Percentiles rank a stretch among this genome's conserved stretches.
These are phyloP conservation scores for Xenopus petersii DNA, from an alignment of 2,797 vertebrate species.

Conservation along the genomic window DNA sequence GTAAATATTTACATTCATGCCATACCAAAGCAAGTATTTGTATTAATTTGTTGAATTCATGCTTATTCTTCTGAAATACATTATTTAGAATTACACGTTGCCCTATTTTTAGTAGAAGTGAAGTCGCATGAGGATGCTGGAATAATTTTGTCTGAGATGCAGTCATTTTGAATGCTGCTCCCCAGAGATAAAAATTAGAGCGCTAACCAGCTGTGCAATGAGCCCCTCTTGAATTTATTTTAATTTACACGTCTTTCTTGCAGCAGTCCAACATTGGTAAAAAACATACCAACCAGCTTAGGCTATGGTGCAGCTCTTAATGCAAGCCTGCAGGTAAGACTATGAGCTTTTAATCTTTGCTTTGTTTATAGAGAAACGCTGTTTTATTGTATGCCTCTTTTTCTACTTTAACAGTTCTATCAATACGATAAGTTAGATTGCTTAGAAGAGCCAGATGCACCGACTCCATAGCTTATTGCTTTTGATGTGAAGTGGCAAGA, in stretches of 20 bases:
- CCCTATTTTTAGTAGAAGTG: too few relatives aligned
- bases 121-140: neutral
- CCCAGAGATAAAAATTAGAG: neutral
- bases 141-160: neutral
- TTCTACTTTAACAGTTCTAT: constrained; percentile 55
- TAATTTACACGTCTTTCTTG: constrained; percentile 55
- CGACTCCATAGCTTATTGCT: constrained; percentile 64
- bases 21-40: too few relatives aligned
- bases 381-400: neutral
- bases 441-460: constrained; percentile 62
- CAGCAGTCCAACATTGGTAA: constrained; percentile 96
- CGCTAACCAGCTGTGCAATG: constrained; percentile 3
- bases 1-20: too few relatives aligned
- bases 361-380: neutral
- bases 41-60: too few relatives aligned
- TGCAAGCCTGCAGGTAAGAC: constrained; percentile 94
- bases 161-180: neutral
- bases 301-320: constrained; percentile 97
- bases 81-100: too few relatives aligned
- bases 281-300: constrained; percentile 96
- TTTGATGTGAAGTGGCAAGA: constrained; percentile 85
- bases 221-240: constrained; percentile 3
- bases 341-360: constrained; percentile 22
- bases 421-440: constrained; percentile 64
- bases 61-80: too few relatives aligned